Evolutionary conservation across 2,888 invertebrate species (phyloP).

Genomic region (Sminthurinus aureus): DNA sequence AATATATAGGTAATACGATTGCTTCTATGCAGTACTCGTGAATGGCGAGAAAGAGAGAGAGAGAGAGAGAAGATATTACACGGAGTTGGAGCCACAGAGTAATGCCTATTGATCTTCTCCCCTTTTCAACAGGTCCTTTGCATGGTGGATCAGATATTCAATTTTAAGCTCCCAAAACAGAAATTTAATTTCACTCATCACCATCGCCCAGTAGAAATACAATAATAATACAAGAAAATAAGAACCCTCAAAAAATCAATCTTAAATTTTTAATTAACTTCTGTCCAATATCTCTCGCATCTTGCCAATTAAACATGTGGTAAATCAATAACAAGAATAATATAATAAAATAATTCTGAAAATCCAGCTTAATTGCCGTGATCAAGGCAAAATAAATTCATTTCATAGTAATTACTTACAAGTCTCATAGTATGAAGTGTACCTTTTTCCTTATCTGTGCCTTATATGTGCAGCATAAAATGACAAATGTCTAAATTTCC

Average conservation of each 20-base stretch:
- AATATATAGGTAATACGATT: no score
- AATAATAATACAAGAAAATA: not conserved
- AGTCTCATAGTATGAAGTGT: no score
- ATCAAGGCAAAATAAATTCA: not conserved
- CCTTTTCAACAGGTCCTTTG: slow-evolving; percentile 44
- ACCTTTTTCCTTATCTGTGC: no score
- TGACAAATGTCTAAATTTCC: no score
- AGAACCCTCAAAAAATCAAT: not conserved
- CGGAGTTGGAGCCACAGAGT: not conserved
- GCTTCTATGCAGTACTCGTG: not conserved
- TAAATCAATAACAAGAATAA: not conserved
- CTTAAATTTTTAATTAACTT: slow-evolving; percentile 5
- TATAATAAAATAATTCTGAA: not conserved
- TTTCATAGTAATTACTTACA: not conserved
- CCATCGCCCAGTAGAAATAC: slow-evolving; percentile 12
- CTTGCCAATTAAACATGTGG: not conserved
- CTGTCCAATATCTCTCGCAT: slow-evolving; percentile 10
- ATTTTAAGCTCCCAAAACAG: slow-evolving; percentile 39
- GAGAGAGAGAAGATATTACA: not conserved
- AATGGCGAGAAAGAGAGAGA: not conserved
- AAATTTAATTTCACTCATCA: slow-evolving; percentile 36
- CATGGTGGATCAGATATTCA: slow-evolving; percentile 40
- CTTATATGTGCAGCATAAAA: no score
- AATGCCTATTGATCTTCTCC: slow-evolving; percentile 39
- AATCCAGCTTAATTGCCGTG: slow-evolving; percentile 8